Conservation (phyloP, 2,888 invertebrate species). For the Harpalus rubripes region DNA sequence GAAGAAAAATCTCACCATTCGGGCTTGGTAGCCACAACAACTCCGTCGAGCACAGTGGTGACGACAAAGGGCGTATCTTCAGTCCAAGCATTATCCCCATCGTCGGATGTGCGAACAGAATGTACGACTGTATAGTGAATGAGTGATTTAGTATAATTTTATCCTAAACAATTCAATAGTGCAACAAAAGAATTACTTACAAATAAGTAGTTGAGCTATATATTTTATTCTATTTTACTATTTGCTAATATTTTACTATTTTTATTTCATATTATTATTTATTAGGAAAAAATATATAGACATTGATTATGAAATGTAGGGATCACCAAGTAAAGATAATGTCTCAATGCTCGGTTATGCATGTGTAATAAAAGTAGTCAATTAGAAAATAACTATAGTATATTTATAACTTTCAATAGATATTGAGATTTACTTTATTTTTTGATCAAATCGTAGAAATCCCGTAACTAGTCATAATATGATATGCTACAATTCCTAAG, state of each 20-base stretch:
- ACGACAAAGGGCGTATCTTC: conserved; percentile 39
- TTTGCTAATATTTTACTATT: conserved; percentile 19
- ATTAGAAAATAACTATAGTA: conserved; percentile 21
- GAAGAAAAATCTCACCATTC: conserved; percentile 82
- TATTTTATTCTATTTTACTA: conserved; percentile 21
- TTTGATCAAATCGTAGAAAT: conserved; percentile 20
- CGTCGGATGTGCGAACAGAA: conserved; percentile 54
- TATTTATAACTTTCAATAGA: not conserved
- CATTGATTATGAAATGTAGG: conserved; percentile 13
- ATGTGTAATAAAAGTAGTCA: conserved; percentile 36
- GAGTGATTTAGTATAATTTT: conserved; percentile 61
- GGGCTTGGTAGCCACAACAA: conserved; percentile 27
- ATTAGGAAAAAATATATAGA: conserved; percentile 29
- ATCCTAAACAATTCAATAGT: conserved; percentile 40
- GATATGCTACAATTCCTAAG: conserved; percentile 25
- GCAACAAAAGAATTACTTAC: conserved; percentile 25
- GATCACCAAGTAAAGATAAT: conserved; percentile 37
- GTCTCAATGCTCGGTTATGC: conserved; percentile 33
- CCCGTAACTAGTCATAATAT: conserved; percentile 28
- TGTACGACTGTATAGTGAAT: conserved; percentile 63
- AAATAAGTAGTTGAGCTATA: conserved; percentile 51
- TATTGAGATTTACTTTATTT: conserved; percentile 52
- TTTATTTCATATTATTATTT: conserved; percentile 29
- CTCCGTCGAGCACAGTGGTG: conserved; percentile 37
- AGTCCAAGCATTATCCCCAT: conserved; percentile 33